Evolutionary conservation across 2,797 vertebrate genomes (phyloP).

Genomic region (Molossus alvarezi): DNA sequence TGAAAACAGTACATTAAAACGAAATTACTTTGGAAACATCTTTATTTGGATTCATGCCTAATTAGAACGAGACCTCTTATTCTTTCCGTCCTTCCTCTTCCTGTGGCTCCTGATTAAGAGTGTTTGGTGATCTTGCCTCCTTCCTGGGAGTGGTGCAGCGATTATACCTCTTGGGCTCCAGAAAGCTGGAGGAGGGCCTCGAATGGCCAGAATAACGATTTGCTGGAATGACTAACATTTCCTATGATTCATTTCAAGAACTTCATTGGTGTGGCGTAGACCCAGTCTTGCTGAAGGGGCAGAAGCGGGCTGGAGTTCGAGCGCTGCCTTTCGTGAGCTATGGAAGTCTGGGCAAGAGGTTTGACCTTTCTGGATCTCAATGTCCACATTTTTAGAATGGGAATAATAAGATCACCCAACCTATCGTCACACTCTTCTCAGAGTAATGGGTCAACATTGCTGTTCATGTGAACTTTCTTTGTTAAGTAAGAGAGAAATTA

Average conservation of each 20-base stretch:
- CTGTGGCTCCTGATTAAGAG: not conserved
- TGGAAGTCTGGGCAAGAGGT: not conserved
- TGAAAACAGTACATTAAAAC: conserved; percentile 27
- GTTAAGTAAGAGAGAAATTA: not conserved
- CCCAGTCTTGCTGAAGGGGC: not conserved
- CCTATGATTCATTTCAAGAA: conserved; percentile 39
- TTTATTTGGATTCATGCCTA: conserved; percentile 38
- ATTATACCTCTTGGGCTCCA: not conserved
- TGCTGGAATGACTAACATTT: conserved; percentile 56
- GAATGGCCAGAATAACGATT: not conserved
- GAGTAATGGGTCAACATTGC: not conserved
- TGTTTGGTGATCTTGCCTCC: not conserved
- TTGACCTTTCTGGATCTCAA: conserved; percentile 26
- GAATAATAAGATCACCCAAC: not conserved
- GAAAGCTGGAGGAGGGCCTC: not conserved
- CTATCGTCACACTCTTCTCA: not conserved
- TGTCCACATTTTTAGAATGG: not conserved
- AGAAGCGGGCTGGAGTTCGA: not conserved
- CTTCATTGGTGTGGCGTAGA: not conserved
- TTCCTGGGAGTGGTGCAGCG: not conserved
- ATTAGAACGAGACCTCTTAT: not conserved
- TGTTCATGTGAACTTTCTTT: not conserved
- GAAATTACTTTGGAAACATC: conserved; percentile 24
- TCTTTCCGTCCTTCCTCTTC: not conserved
- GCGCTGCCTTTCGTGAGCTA: not conserved